Conservation (phyloP, 2,888 invertebrate genomes). For the Automeris io region DNA sequence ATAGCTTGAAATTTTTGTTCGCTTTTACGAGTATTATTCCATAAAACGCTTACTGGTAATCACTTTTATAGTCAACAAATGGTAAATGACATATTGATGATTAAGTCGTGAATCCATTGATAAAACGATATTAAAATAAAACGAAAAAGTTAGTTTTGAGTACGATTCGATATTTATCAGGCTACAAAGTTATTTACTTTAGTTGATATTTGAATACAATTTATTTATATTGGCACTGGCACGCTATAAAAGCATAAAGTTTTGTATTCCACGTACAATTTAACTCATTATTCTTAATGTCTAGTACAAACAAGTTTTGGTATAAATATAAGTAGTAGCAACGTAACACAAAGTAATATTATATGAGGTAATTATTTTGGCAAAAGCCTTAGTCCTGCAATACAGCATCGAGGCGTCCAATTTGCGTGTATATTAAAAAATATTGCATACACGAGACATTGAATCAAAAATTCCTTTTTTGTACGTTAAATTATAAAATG, state of each 20-base stretch:
- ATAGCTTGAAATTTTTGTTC: no score
- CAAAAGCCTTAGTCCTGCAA: slow-evolving; percentile 48
- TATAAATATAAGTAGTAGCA: slow-evolving; percentile 13
- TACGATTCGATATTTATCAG: no score
- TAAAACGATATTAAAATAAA: no score
- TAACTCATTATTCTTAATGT: slow-evolving; percentile 29
- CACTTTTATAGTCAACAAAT: no score
- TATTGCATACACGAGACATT: slow-evolving; percentile 28
- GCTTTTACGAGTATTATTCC: no score
- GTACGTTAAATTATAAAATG: slow-evolving; percentile 18
- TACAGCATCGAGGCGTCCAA: slow-evolving; percentile 47
- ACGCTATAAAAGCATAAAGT: slow-evolving; percentile 53
- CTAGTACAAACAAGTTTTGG: slow-evolving; percentile 21
- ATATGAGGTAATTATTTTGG: slow-evolving; percentile 37
- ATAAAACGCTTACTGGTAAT: no score
- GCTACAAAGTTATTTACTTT: slow-evolving; percentile 49
- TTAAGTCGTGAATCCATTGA: no score
- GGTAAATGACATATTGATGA: no score
- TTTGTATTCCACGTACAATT: slow-evolving; percentile 48
- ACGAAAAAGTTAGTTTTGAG: no score
- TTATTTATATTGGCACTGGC: slow-evolving; percentile 48
- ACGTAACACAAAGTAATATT: slow-evolving; percentile 25
- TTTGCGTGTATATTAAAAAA: slow-evolving; percentile 35
- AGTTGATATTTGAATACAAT: slow-evolving; percentile 47
- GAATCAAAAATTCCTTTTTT: slow-evolving; percentile 25